Conservation (phyloP, 2,113 vertebrate species). For the Dipodomys stephensi region DNA sequence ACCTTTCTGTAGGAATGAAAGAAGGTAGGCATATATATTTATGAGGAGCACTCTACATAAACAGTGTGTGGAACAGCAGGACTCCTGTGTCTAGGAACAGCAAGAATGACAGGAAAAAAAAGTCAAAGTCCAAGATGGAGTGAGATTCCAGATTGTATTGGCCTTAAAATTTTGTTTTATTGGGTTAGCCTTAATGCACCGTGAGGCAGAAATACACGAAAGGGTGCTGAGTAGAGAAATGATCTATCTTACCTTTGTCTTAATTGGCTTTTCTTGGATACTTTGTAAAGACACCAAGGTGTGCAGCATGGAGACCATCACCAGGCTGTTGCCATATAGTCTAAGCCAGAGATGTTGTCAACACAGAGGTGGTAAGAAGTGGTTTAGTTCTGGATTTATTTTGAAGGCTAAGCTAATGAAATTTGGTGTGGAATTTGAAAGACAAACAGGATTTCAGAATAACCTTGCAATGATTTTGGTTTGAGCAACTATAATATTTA, state of each 20-base stretch:
- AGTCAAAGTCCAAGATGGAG: not conserved
- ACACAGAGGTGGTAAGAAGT: not conserved
- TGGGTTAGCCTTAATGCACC: slow-evolving; percentile 31
- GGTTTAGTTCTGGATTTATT: not conserved
- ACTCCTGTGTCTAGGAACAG: not conserved
- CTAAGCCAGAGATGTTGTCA: not conserved
- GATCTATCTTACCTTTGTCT: not conserved
- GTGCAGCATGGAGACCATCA: not conserved
- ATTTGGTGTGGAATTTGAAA: slow-evolving; percentile 22
- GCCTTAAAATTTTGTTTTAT: not conserved
- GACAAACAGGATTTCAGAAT: too few species aligned
- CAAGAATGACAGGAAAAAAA: not conserved
- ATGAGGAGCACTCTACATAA: not conserved
- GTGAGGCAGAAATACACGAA: not conserved
- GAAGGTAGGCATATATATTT: not conserved
- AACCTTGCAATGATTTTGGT: not conserved
- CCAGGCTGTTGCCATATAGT: not conserved
- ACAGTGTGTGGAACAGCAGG: not conserved
- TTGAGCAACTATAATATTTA: fast-evolving
- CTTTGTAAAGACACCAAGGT: not conserved
- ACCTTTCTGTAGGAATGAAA: not conserved
- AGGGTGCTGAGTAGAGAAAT: not conserved
- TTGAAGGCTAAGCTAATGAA: not conserved
- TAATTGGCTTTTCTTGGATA: not conserved
- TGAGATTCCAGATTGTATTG: not conserved